Conservation (phyloP, 2,113 vertebrate species). For the Mesoclemmys tuberculata region DNA sequence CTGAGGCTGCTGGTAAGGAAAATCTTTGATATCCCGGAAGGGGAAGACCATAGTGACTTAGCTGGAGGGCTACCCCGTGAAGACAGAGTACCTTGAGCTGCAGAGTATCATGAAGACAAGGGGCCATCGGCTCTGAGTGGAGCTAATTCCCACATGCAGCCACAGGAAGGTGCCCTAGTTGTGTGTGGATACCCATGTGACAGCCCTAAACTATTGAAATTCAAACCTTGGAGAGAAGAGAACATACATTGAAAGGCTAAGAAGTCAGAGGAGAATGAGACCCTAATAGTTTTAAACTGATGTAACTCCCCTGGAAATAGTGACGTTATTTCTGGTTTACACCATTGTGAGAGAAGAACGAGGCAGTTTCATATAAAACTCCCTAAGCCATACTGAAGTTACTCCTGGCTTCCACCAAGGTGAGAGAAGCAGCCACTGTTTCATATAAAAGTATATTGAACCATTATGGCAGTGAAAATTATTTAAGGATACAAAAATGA, state of each 20-base stretch:
- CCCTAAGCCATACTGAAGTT: background rate
- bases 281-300: slow-evolving; percentile 11
- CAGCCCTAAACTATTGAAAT: slow-evolving; percentile 28
- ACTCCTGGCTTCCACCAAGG: background rate
- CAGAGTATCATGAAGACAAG: background rate
- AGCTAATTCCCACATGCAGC: background rate
- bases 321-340: background rate
- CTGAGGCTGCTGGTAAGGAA: background rate
- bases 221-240: background rate
- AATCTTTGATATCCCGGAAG: background rate
- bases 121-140: background rate
- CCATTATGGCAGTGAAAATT: background rate
- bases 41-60: background rate
- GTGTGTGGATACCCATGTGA: background rate
- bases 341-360: background rate
- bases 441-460: background rate
- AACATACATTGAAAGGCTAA: fast-evolving
- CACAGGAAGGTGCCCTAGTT: background rate
- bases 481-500: background rate
- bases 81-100: background rate
- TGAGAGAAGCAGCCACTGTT: background rate
- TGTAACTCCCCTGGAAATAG: background rate
- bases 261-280: too few relatives aligned
- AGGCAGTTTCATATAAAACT: background rate
- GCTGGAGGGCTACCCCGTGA: background rate